Conservation (phyloP, 2,113 vertebrate genomes). For the Hypocryptadius cinnamomeus region DNA sequence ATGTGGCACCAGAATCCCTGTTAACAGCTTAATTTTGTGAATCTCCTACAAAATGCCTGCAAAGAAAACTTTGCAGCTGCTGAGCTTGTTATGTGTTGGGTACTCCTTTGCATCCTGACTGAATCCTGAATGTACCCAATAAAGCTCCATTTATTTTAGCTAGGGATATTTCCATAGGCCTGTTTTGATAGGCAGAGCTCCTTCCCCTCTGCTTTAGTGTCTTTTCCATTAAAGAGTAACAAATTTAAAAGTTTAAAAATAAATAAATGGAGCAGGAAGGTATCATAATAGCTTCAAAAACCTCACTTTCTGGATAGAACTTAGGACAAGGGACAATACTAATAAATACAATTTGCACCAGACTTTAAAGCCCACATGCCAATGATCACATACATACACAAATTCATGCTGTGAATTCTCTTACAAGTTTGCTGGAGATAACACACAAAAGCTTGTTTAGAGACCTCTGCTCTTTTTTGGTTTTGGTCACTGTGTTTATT, state of each 20-base stretch:
- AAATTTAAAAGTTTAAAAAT: neutral
- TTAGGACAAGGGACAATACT: neutral
- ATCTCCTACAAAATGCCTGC: neutral
- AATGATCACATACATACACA: neutral
- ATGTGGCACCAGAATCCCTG: neutral
- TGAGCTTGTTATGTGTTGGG: neutral
- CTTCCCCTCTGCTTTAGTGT: slow-evolving; percentile 2
- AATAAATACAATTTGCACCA: neutral
- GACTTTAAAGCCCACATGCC: neutral
- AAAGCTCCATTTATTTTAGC: slow-evolving; percentile 33
- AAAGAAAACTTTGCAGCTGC: neutral
- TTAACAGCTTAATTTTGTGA: neutral
- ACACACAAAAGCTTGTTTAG: neutral
- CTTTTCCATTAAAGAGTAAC: slow-evolving; percentile 28
- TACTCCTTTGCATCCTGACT: slow-evolving; percentile 18
- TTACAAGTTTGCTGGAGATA: neutral
- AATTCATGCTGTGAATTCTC: neutral
- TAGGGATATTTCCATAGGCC: slow-evolving; percentile 14
- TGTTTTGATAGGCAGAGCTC: slow-evolving; percentile 47
- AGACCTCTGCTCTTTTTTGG: neutral
- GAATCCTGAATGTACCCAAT: neutral
- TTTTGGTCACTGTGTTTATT: neutral
- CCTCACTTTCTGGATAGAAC: neutral
- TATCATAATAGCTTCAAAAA: neutral
- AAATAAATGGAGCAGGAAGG: neutral